Evolutionary conservation across 2,113 vertebrate genomes (phyloP).

Genomic region (Rhineura floridana): DNA sequence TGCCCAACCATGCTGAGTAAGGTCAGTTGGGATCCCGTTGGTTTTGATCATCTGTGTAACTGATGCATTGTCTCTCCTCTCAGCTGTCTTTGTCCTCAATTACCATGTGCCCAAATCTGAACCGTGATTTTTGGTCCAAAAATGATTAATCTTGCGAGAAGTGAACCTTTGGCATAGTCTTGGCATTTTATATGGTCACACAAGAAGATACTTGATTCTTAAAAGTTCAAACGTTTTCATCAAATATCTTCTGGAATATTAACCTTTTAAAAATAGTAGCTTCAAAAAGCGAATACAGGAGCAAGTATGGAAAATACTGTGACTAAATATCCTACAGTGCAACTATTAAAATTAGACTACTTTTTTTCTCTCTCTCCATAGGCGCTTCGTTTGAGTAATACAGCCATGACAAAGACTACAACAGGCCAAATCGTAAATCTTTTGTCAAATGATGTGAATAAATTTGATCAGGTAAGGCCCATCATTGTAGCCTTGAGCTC

Average conservation of each 20-base stretch:
- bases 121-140: neutral
- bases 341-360: neutral
- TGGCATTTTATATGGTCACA: neutral
- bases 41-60: too few relatives aligned
- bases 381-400: constrained; percentile 89
- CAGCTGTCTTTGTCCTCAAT: neutral
- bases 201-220: neutral
- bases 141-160: neutral
- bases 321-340: neutral
- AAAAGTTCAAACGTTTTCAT: neutral
- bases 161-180: neutral
- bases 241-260: neutral
- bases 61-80: neutral
- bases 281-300: neutral
- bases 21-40: too few relatives aligned
- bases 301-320: neutral
- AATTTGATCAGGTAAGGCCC: constrained; percentile 89
- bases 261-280: neutral
- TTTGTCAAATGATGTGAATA: constrained; percentile 95
- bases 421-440: constrained; percentile 97
- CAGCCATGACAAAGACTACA: constrained; percentile 91
- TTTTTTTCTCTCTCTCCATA: constrained; percentile 48
- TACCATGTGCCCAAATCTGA: too few relatives aligned
- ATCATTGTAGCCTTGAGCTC: neutral
- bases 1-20: neutral